Evolutionary conservation across 2,797 vertebrate species (phyloP), one percentile per base, ranked within the genome.

Genomic region (Chanos chanos): DNA sequence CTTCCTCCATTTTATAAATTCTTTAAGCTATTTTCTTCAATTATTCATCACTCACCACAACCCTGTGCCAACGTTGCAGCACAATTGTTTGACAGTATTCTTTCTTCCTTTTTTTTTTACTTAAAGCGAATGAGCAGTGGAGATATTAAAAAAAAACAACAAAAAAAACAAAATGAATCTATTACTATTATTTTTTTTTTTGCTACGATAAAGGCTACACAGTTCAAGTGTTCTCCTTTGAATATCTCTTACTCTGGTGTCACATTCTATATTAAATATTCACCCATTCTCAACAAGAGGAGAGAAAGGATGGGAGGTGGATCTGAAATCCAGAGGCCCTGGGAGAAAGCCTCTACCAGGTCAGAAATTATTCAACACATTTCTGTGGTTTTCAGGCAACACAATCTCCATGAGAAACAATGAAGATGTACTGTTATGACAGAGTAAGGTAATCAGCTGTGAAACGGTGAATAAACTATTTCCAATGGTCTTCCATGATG

Each of bases 191-290:
- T n/a, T n/a, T n/a, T n/a, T n/a, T n/a, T n/a, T n/a, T n/a, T n/a
- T n/a, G n/a, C n/a, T n/a, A n/a, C n/a, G n/a, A n/a, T n/a, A n/a
- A n/a, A n/a, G n/a, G n/a, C n/a, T n/a, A n/a, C n/a, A n/a, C n/a
- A n/a, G 18, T 19, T 41, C 10, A 19, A 16, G 19, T 41, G 39
- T 19, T 19, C 1, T 41, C 8, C 10, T 19, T 21, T 28, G 13
- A 41, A 41, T 41, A 39, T 4, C 7, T 41, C 7, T 19, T 18
- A 41, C 27, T 41, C 16, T 16, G 41, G 18, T 19, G 39, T 9
- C 15, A 8, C 39, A 41, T 16, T 9, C 39, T 28, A 28, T 28
- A 76, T 81, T 18, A 78, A 80, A 80, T 77, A 80, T 76, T 57
- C n/a, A 66, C 31, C 3, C 19, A 58, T 64, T 65, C 56, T 53